Evolutionary conservation across 1,140 invertebrate species (phyloP).

Genomic region (Harpegnathos saltator): DNA sequence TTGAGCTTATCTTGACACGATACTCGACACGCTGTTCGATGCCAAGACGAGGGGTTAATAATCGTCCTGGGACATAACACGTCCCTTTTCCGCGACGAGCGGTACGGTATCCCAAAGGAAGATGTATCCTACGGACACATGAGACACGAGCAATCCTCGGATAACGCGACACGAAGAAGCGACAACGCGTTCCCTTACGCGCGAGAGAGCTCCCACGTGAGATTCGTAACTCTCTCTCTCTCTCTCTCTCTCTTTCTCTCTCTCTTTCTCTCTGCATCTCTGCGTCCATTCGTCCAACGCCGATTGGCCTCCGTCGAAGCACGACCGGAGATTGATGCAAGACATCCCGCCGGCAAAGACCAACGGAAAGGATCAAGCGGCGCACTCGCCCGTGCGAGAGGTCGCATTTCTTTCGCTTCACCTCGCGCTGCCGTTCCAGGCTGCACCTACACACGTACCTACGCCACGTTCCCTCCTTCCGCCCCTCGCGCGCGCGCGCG

Average conservation of each 20-base stretch:
- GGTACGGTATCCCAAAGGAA: no score
- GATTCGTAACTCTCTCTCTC: conserved; percentile 16
- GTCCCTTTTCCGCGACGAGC: no score
- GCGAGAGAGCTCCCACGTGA: conserved; percentile 3
- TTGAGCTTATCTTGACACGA: no score
- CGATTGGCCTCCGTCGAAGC: conserved; percentile 12
- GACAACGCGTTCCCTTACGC: conserved; percentile 38
- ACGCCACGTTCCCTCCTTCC: neutral
- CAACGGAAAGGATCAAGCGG: conserved; percentile 37
- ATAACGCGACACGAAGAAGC: neutral
- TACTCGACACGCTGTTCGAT: no score
- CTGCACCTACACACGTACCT: neutral
- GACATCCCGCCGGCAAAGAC: conserved; percentile 14
- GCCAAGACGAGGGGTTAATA: no score
- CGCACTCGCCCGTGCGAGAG: neutral
- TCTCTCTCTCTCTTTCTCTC: no score
- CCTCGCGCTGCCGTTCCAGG: no score
- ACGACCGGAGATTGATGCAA: conserved; percentile 37
- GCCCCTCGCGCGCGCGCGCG: no score
- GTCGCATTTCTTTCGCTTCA: conserved; percentile 33
- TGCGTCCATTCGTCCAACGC: conserved; percentile 4
- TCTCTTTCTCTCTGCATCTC: no score
- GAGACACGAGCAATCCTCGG: no score
- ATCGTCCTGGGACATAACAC: no score
- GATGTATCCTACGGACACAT: no score